Evolutionary conservation across 1,140 invertebrate genomes (phyloP), one percentile per base, ranked within the genome.

Genomic region (Triops cancriformis): DNA sequence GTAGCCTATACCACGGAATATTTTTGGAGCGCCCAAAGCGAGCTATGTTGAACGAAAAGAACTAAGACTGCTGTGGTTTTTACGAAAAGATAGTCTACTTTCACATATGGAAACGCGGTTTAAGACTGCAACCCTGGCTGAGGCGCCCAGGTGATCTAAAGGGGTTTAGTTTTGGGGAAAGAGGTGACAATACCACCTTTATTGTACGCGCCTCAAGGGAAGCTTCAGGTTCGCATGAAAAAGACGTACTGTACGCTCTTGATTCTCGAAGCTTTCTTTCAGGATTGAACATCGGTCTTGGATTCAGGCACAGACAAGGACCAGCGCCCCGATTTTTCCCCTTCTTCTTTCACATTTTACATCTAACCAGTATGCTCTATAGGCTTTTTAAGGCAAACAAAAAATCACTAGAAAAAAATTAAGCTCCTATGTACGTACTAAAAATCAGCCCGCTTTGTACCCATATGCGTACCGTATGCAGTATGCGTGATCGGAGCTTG

Each of bases 141-240:
- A 10, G 51, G 6, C 51, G 31, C 31, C 31, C 31, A 37, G 31
- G 51, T 64, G 51, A 64, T 64, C 18, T 64, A 64, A 64, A 64
- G 51, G 51, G 51, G 51, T 64, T 64, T 37, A 37, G 31, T 37
- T 37, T 37, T 2, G 51, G 23, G 23, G 18, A n/a, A n/a, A n/a
- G n/a, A 64, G 51, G 51, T 64, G 51, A 64, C 51, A 64, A 64
- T 64, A 64, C 51, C 4, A 64, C 18, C 51, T 64, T 64, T 64
- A 64, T 64, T 64, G 51, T 64, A 64, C 51, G 51, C 10, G 18
- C 14, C n/a, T n/a, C n/a, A n/a, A 64, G 4, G 51, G 51, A 23
- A 64, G 51, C 18, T 23, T 64, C 51, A 18, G 51, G n/a, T 23
- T 64, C 51, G 23, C 51, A 64, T 64, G 51, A 64, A 64, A 64